Evolutionary conservation across 2,797 vertebrate species (phyloP).

Genomic region (Numenius phaeopus): DNA sequence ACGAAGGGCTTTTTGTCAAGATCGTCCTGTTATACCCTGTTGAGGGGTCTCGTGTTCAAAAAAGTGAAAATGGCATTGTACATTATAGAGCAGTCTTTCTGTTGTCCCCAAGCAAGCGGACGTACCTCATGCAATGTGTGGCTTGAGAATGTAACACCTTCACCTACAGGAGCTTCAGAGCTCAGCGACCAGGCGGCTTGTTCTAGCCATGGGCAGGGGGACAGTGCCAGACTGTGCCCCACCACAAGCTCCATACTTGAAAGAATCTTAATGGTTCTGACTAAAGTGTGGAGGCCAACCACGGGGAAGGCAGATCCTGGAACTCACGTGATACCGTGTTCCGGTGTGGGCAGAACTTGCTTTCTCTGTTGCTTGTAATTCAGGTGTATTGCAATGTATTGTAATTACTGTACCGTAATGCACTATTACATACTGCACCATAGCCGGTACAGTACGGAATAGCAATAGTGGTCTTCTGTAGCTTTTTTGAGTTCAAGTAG

Average conservation of each 20-base stretch:
- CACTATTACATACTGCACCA: neutral
- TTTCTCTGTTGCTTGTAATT: neutral
- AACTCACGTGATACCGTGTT: fast-evolving
- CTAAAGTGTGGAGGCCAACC: fast-evolving
- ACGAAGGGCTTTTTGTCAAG: neutral
- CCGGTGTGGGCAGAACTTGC: neutral
- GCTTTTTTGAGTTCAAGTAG: neutral
- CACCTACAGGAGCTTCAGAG: neutral
- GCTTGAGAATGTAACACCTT: neutral
- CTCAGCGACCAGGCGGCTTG: neutral
- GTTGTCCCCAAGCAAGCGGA: neutral
- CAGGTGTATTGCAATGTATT: neutral
- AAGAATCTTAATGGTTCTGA: neutral
- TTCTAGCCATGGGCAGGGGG: neutral
- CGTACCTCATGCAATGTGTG: neutral
- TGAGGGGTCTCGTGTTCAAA: neutral
- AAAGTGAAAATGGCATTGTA: neutral
- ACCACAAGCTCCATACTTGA: neutral
- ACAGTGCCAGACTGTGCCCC: neutral
- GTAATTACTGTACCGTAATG: too few species aligned
- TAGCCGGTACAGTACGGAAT: neutral
- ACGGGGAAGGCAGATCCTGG: neutral
- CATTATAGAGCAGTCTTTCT: fast-evolving
- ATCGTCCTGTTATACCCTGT: neutral
- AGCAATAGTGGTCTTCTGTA: neutral